Evolutionary conservation across 1,140 invertebrate species (phyloP), one percentile per base, ranked within the genome.

Genomic region (Drosophila kanapiae): DNA sequence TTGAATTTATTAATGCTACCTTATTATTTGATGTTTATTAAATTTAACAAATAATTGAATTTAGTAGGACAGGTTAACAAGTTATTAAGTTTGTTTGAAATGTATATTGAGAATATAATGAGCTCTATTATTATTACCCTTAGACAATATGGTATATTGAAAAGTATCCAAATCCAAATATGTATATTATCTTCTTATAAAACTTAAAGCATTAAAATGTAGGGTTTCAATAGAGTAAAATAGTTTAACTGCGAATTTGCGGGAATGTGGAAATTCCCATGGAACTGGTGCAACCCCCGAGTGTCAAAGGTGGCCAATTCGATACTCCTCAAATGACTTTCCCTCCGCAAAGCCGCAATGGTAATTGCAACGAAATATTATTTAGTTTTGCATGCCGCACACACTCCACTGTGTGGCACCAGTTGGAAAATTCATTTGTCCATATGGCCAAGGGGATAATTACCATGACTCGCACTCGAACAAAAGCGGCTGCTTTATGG

Each of bases 401-500:
- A 71, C 60, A 72, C 51, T 18, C 47, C 3, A 6, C 43, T 31
- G 37, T 35, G 53, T 54, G 35, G 37, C 51, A n/a, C n/a, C n/a
- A 49, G 53, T 31, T 45, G 29, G 29, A 56, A 76, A 59, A 77
- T 77, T 68, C 63, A 77, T 68, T 78, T 68, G 64, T 57, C 54
- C 62, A 77, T 75, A 75, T 76, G 75, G 18, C 42, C 47, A 54
- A 35, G 51, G 35, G 45, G 23, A 88, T 88, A 88, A 87, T 83
- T 83, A 88, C 76, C 77, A 87, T 87, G 77, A 75, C 84, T 88
- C 65, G 80, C 81, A 77, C 49, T 80, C 63, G 56, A 64, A 84
- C 78, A 85, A 71, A 79, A 67, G 49, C 51, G 37, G 60, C 61
- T 67, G 47, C 75, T 76, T 79, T 79, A 68, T 69, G 76, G 62